Conservation (phyloP, 2,888 invertebrate genomes). For the Zaprionus lineosus region DNA sequence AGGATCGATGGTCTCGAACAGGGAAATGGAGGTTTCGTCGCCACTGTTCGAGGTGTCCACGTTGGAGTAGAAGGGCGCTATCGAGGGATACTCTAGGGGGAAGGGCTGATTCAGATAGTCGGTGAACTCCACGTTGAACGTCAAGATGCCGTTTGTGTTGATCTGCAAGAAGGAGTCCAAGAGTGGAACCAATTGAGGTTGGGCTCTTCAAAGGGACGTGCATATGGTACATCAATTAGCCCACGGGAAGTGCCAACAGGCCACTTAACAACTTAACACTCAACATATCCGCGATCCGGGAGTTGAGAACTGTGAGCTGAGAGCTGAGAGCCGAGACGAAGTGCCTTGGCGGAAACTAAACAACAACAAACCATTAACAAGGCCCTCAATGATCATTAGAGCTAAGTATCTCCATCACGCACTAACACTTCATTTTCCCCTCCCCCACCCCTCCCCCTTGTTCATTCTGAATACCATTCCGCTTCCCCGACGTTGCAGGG, state of each 20-base stretch:
- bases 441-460: neutral
- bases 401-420: neutral
- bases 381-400: slow-evolving; percentile 50
- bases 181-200: slow-evolving; percentile 8
- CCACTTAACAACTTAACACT: slow-evolving; percentile 70
- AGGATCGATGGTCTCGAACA: slow-evolving; percentile 87
- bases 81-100: slow-evolving; percentile 93
- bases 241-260: slow-evolving; percentile 61
- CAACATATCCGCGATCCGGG: no score
- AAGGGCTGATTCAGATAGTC: slow-evolving; percentile 94
- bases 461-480: neutral
- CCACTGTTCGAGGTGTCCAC: slow-evolving; percentile 88
- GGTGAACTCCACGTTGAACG: slow-evolving; percentile 94
- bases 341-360: slow-evolving; percentile 73
- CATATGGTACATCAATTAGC: slow-evolving; percentile 59
- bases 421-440: no score
- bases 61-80: slow-evolving; percentile 95
- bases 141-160: slow-evolving; percentile 94
- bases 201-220: slow-evolving; percentile 30
- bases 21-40: slow-evolving; percentile 88
- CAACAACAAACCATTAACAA: slow-evolving; percentile 70
- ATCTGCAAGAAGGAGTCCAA: slow-evolving; percentile 85
- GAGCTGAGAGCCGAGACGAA: no score
- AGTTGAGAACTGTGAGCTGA: no score
- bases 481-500: neutral